Percentiles rank a stretch among this genome's conserved stretches.
Evolutionary conservation across 2,113 vertebrate species (phyloP).

Genomic region (Archilochus colubris): DNA sequence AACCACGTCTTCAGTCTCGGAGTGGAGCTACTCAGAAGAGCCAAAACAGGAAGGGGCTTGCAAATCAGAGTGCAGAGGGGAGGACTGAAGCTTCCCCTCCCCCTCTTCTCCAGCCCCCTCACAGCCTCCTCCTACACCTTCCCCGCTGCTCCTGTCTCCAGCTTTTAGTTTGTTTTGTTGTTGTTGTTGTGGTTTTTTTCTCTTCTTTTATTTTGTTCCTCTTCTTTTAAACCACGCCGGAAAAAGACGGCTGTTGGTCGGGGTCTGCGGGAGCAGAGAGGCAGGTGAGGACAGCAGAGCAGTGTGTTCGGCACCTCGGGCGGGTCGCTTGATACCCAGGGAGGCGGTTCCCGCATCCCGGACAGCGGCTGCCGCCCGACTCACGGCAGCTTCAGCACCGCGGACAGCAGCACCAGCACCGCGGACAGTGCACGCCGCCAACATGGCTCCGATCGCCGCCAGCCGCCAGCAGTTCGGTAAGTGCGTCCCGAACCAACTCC

Average conservation of each 20-base stretch:
- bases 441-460: constrained; percentile 89
- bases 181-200: no score
- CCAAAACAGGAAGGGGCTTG: constrained; percentile 71
- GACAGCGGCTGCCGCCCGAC: constrained; percentile 78
- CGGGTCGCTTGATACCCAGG: neutral
- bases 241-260: neutral
- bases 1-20: constrained; percentile 77
- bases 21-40: constrained; percentile 74
- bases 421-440: constrained; percentile 75
- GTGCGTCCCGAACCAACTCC: constrained; percentile 38
- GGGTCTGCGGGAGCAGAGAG: neutral
- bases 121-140: constrained; percentile 2
- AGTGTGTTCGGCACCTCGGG: neutral
- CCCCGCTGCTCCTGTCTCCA: neutral
- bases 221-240: neutral
- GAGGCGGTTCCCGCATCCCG: constrained; percentile 52
- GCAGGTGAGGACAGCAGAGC: no score
- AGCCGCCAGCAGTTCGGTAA: constrained; percentile 88
- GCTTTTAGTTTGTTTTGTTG: neutral
- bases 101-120: neutral
- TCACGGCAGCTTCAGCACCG: constrained; percentile 79
- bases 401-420: constrained; percentile 85
- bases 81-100: constrained; percentile 54
- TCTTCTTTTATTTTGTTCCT: neutral
- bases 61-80: constrained; percentile 68